Conservation (phyloP, 1,140 invertebrate species). For the Cyphomyrmex costatus region DNA sequence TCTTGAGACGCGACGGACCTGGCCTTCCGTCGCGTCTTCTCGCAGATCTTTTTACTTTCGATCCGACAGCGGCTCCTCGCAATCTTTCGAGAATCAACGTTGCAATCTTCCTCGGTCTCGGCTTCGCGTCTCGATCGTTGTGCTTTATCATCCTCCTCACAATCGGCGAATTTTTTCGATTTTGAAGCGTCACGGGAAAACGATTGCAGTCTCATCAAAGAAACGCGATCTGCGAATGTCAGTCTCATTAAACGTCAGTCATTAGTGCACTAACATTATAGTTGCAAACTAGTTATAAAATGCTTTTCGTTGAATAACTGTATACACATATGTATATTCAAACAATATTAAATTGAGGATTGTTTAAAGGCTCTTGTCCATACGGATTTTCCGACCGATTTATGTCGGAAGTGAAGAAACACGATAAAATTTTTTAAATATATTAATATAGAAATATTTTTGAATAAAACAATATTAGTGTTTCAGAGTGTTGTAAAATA, state of each 20-base stretch:
- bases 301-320: neutral
- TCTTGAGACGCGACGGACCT: neutral
- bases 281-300: neutral
- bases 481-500: too few relatives aligned
- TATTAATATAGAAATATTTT: too few relatives aligned
- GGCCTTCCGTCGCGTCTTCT: neutral
- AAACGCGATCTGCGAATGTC: neutral
- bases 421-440: too few relatives aligned
- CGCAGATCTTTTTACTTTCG: neutral
- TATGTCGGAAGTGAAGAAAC: too few relatives aligned
- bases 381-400: too few relatives aligned
- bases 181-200: slow-evolving; percentile 20
- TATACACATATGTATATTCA: neutral
- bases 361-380: neutral
- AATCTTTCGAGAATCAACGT: neutral
- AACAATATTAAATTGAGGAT: neutral
- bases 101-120: neutral
- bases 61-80: neutral
- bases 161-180: neutral
- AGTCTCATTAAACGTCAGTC: neutral
- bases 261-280: neutral
- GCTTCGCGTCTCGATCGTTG: neutral
- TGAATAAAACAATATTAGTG: too few relatives aligned
- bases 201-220: neutral
- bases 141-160: neutral